Evolutionary conservation across 2,797 vertebrate genomes (phyloP), one percentile per base, ranked within the genome.

Genomic region (Phoxinus dragarum): DNA sequence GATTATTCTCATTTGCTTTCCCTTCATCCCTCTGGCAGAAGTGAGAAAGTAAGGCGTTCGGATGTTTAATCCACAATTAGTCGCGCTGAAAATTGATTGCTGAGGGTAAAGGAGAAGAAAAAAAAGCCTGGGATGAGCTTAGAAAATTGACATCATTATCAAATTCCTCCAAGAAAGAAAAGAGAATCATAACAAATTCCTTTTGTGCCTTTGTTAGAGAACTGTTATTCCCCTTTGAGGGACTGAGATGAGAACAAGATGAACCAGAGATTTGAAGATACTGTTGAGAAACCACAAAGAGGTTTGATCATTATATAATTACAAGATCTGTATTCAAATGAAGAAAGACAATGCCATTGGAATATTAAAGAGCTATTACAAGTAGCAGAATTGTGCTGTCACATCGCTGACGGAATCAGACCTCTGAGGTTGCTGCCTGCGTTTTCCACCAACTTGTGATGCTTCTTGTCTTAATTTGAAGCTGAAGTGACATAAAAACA

Each of bases 41-140:
- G 75, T 88, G 86, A 84, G 90, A 89, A 89, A 59, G 88, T 86
- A 88, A 90, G 88, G 91, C 44, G 49, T 88, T 90, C 64, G 80
- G 84, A 90, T 87, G 88, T 89, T 92, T 93, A 93, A 92, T 91
- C 90, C 81, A 87, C 82, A 87, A 88, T 92, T 93, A 93, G 92
- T 93, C 90, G 90, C 80, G 79, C 90, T 88, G 75, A 44, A 92
- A 94, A 93, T 90, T 91, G 89, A 94, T 93, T 92, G 85, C 82
- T 89, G 89, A 89, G 44, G 73, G 40, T 89, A 80, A 86, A 68
- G 31, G 52, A 77, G 89, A 91, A n/a, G n/a, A 42, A 34, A 56
- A 78, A 67, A 47, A 56, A 81, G 49, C 81, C 86, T 85, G 81
- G 89, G 19, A 82, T 78, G 31, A 74, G 81, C 78, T 88, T 82